These are phyloP conservation scores for Neodiprion pinetum DNA, from an alignment of 1,140 invertebrate genomes.

Conservation along the genomic window DNA sequence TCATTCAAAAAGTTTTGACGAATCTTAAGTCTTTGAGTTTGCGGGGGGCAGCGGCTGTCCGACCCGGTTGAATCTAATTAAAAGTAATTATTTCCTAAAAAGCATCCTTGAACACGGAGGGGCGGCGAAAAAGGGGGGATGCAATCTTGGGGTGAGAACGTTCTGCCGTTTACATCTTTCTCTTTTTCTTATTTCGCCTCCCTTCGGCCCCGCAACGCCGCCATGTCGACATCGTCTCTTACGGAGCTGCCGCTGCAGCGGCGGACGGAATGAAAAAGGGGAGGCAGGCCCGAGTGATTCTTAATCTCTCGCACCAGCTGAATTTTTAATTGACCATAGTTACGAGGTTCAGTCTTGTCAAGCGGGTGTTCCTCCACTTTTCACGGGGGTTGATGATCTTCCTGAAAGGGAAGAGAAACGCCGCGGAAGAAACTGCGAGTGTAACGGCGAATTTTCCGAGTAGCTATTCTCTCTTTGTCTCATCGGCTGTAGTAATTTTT, in stretches of 20 bases:
- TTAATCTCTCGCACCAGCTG: background rate
- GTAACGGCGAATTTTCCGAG: no score
- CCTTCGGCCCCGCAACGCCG: no score
- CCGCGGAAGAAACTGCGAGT: background rate
- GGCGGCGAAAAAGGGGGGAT: background rate
- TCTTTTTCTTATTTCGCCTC: background rate
- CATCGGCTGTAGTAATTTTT: no score
- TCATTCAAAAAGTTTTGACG: conserved; percentile 5
- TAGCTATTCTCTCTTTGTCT: no score
- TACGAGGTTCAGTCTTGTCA: background rate
- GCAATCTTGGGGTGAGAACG: background rate
- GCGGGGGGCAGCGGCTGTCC: background rate
- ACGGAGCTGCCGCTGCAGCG: background rate
- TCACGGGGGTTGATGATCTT: no score
- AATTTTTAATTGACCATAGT: background rate
- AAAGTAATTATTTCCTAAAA: conserved; percentile 8
- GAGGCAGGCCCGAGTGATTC: conserved; percentile 3
- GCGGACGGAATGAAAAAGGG: conserved; percentile 5
- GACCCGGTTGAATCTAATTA: background rate
- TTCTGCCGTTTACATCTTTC: background rate
- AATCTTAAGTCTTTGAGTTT: background rate
- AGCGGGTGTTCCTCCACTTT: background rate
- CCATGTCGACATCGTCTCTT: no score
- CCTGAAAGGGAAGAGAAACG: background rate
- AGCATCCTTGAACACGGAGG: background rate